These are phyloP conservation scores for Pinctada fucata DNA, from an alignment of 2,888 invertebrate species.

Conservation along the genomic window DNA sequence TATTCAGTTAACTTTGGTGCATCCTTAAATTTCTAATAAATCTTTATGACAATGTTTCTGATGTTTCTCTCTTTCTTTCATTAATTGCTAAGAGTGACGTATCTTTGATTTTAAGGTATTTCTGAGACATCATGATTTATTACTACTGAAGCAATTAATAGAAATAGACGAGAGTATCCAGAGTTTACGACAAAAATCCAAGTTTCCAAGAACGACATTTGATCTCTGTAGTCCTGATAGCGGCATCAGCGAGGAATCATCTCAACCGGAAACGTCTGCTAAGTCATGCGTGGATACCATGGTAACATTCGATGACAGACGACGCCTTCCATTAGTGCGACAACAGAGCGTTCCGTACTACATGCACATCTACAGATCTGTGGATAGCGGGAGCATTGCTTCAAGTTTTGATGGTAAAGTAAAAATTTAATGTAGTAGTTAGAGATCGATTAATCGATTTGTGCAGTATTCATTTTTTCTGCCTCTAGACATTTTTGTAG, in stretches of 20 bases:
- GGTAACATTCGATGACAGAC: conserved; percentile 17
- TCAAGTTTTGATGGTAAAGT: background rate
- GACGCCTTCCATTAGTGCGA: conserved; percentile 34
- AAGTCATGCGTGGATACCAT: background rate
- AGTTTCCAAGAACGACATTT: background rate
- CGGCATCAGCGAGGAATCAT: background rate
- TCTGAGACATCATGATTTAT: background rate
- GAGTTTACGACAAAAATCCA: background rate
- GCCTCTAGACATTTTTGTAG: no score
- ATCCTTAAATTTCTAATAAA: no score
- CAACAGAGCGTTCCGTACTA: conserved; percentile 43
- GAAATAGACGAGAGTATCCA: background rate
- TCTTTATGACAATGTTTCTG: no score
- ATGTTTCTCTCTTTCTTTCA: no score
- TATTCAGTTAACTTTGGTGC: no score
- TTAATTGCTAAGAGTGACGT: no score
- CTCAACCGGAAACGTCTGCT: background rate
- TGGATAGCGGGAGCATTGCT: background rate
- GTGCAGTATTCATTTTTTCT: no score
- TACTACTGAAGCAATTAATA: background rate
- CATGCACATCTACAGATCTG: conserved; percentile 8
- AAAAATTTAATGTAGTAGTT: background rate
- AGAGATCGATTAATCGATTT: no score
- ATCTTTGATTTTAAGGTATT: background rate
- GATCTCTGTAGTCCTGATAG: background rate